Conservation (phyloP, 2,113 vertebrate species). For the Onychorhynchus coronatus region DNA sequence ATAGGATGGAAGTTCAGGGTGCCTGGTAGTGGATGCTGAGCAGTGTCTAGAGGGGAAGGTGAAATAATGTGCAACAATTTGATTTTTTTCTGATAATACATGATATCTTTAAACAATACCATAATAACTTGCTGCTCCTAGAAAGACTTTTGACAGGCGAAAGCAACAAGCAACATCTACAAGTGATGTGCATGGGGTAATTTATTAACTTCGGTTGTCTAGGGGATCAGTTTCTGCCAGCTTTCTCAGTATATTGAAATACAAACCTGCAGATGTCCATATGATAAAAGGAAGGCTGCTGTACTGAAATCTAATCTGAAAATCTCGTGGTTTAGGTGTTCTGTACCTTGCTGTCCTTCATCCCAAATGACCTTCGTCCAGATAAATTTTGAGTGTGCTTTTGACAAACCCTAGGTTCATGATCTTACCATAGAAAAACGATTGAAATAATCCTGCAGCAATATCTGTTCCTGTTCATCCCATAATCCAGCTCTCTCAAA, state of each 20-base stretch:
- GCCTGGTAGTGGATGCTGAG: not conserved
- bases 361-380: not conserved
- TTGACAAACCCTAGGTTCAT: not conserved
- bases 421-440: not conserved
- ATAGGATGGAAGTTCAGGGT: not conserved
- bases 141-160: not conserved
- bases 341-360: not conserved
- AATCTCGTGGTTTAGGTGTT: not conserved
- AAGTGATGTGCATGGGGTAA: not conserved
- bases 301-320: not conserved
- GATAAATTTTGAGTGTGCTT: not conserved
- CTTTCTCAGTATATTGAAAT: not conserved
- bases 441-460: not conserved
- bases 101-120: not conserved
- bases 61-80: not conserved
- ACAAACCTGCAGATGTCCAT: fast-evolving
- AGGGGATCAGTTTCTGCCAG: not conserved
- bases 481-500: not conserved
- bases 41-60: not conserved
- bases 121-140: not conserved
- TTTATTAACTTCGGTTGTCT: not conserved
- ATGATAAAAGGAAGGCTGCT: not conserved
- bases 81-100: not conserved
- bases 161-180: not conserved
- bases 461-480: not conserved